Conservation (phyloP, 2,888 invertebrate genomes). For the Creontiades dilutus region DNA sequence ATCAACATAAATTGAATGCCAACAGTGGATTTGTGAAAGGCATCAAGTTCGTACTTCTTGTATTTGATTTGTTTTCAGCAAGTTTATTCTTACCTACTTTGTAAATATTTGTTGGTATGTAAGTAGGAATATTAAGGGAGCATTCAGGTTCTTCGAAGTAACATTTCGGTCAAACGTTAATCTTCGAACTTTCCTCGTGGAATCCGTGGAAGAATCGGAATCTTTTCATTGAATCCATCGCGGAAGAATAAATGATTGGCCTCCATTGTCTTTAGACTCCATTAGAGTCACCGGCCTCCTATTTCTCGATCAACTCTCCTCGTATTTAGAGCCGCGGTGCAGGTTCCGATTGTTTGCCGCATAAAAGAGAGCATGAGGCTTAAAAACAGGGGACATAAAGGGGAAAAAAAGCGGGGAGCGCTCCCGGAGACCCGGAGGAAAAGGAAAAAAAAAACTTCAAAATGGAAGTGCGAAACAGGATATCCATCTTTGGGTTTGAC, state of each 20-base stretch:
- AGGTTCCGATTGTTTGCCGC: constrained; percentile 33
- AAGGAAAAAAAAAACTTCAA: constrained; percentile 73
- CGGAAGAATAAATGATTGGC: background rate
- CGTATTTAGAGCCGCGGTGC: constrained; percentile 32
- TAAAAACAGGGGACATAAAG: constrained; percentile 58
- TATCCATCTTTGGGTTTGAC: constrained; percentile 74
- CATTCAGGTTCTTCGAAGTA: no score
- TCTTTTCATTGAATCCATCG: background rate
- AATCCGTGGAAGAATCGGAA: background rate
- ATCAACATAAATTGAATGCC: no score
- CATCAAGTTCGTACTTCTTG: no score
- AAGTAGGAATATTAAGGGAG: no score
- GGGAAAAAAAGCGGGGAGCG: constrained; percentile 4
- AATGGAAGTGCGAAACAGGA: constrained; percentile 73
- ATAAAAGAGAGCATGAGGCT: constrained; percentile 53
- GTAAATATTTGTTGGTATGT: no score
- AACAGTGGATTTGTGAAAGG: no score
- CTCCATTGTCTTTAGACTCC: background rate
- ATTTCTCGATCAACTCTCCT: constrained; percentile 12
- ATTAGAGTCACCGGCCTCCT: background rate
- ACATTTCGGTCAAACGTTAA: no score
- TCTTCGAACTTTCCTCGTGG: no score
- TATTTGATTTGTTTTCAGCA: no score
- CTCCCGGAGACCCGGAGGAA: constrained; percentile 44
- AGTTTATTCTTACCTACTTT: no score